Conservation (phyloP, 2,888 invertebrate genomes). For the Parnassius glacialis region DNA sequence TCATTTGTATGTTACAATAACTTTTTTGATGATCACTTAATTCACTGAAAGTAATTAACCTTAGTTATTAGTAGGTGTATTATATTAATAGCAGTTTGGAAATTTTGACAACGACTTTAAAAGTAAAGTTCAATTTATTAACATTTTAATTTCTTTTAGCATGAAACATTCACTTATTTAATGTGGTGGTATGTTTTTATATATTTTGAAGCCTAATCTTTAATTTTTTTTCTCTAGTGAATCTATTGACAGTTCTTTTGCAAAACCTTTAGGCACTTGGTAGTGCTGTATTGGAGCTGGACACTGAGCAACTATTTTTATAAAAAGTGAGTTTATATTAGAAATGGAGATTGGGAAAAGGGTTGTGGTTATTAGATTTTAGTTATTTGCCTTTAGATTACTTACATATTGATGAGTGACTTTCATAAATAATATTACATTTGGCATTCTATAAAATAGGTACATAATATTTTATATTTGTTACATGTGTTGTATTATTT, state of each 20-base stretch:
- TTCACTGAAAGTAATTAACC: too few species aligned
- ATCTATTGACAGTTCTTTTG: conserved; percentile 51
- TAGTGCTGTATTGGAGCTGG: conserved; percentile 46
- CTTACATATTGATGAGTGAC: too few species aligned
- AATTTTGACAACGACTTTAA: too few species aligned
- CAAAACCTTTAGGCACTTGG: conserved; percentile 37
- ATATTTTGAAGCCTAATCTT: conserved; percentile 22
- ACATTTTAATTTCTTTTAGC: not conserved
- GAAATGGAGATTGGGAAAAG: conserved; percentile 33
- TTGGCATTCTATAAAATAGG: not conserved
- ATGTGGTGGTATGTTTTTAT: conserved; percentile 9
- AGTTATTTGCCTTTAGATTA: not conserved
- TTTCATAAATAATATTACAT: too few species aligned
- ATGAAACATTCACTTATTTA: not conserved
- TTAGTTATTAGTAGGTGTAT: not conserved
- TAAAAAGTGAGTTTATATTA: conserved; percentile 48
- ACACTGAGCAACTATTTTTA: conserved; percentile 38
- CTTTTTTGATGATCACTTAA: too few species aligned
- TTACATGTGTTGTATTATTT: too few species aligned
- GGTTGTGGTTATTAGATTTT: conserved; percentile 35
- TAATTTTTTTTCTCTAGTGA: conserved; percentile 52
- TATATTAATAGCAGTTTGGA: too few species aligned
- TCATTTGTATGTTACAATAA: too few species aligned
- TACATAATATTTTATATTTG: not conserved
- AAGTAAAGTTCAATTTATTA: not conserved